Evolutionary conservation across 2,888 invertebrate genomes (phyloP), one percentile per base, ranked within the genome.

Genomic region (Nysson spinosus): DNA sequence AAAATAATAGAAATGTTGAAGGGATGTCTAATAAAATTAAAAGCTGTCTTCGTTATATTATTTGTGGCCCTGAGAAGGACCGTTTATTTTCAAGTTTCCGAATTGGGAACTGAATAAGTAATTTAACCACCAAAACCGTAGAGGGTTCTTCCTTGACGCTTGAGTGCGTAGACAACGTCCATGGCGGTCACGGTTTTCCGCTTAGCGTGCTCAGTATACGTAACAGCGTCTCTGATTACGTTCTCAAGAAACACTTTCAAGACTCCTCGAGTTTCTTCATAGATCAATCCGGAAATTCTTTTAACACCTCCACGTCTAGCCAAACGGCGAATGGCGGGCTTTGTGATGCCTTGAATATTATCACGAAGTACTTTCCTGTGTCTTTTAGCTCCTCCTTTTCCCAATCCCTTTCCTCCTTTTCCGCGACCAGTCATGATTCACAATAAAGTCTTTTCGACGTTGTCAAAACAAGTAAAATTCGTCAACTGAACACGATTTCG

Each of bases 291-390:
- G 2, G 93, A 93, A 49, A 94, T 94, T 54, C 79, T 64, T 19
- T 78, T 80, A 6, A 80, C 79, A 6, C 79, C 81, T n/a, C 80
- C 80, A 44, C 80, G 74, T 65, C 94, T 89, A 17, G 94, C 94
- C 72, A 94, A 85, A 87, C 94, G 91, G 81, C 93, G 89, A 69
- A 93, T 94, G 0, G 94, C 94, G 1, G 94, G 94, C 72, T 93
- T 94, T 0, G 94, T 94, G 63, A 94, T 94, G 20, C 94, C 93
- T 80, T 93, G 93, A 85, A 94, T 93, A 83, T 94, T 94, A 85
- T 94, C 94, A 61, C 93, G 90, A 6, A 93, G 85, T 1, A 95
- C 94, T 86, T 95, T 72, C 6, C 68, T 64, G 30, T 71, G 72
- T 12, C 71, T 40, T 51, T 72, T 72, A 1, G 71, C 72, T 55